Conservation (phyloP, 2,113 vertebrate species). For the mouse (Mus musculus) region DNA sequence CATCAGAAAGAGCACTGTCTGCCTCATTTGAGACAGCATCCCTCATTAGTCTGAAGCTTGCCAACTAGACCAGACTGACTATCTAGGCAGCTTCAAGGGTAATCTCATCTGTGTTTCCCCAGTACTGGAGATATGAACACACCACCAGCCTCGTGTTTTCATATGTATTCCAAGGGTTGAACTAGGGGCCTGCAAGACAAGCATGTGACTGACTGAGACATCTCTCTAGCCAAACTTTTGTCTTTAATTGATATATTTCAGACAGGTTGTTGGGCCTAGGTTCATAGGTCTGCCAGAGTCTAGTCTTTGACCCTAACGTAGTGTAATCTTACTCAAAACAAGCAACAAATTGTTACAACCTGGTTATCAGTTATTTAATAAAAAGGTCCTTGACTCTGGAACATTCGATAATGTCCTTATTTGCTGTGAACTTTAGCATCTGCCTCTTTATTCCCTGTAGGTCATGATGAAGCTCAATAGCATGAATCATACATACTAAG, state of each 20-base stretch:
- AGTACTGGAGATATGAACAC: neutral
- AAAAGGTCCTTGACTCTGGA: neutral
- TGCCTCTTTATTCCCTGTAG: constrained; percentile 30
- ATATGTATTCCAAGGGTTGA: neutral
- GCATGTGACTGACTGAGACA: neutral
- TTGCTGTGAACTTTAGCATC: constrained; percentile 26
- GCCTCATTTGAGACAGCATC: neutral
- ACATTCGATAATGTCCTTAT: neutral
- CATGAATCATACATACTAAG: constrained; percentile 2
- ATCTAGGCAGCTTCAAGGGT: neutral
- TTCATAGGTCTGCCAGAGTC: neutral
- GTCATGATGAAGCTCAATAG: neutral
- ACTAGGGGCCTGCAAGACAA: neutral
- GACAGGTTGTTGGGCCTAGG: neutral
- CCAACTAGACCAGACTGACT: neutral
- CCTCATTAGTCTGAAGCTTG: neutral
- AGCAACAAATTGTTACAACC: neutral
- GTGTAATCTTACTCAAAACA: neutral
- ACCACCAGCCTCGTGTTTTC: neutral
- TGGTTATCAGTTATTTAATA: neutral
- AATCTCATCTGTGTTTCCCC: neutral
- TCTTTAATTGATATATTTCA: neutral
- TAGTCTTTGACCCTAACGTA: neutral
- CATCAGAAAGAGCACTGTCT: neutral
- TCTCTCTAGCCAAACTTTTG: neutral